Base-by-base conservation (phyloP, 2,888 invertebrate genomes). In the Muscina levida region DNA sequence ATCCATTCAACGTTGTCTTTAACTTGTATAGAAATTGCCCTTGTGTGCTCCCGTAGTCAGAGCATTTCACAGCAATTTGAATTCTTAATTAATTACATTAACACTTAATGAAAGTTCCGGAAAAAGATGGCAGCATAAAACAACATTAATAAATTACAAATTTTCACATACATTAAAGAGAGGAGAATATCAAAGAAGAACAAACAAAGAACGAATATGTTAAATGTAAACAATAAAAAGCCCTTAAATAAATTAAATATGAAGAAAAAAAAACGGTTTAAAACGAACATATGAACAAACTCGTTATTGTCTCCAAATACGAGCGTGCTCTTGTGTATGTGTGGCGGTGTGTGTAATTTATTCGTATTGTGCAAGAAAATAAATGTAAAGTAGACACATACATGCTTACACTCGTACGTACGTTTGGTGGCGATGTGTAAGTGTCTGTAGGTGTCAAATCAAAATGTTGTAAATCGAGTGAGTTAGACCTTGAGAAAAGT, bases 401-500 rank as follows among this genome's bases (percentile, higher is more conserved):
- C n/a, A n/a, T n/a, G n/a, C n/a, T n/a, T n/a, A n/a, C n/a, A n/a
- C n/a, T 3, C 8, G 31, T 31, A 31, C 31, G 31, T 31, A 31
- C 31, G 31, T 5, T 3, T 31, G 31, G 3, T 31, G 3, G 8
- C 31, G n/a, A 31, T 53, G 51, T 70, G 24, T 26, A 22, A 8
- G 8, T 4, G 10, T 31, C 53, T 62, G 70, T 75, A 70, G 70
- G 75, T 75, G 75, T 57, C 48, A 46, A 51, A 76, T 62, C 26
- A 44, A 44, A 53, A 75, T 72, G 39, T 68, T 72, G 62, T 75
- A 68, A 68, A n/a, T 57, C 46, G 71, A 66, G 65, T 51, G 26
- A 79, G 53, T 53, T 31, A 71, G 75, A 76, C 79, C 76, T 79
- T 79, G 79, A 75, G 62, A 72, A 39, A 68, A 37, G 31, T 42